Base-by-base conservation (phyloP, 2,797 vertebrate species). In the Pterois miles region DNA sequence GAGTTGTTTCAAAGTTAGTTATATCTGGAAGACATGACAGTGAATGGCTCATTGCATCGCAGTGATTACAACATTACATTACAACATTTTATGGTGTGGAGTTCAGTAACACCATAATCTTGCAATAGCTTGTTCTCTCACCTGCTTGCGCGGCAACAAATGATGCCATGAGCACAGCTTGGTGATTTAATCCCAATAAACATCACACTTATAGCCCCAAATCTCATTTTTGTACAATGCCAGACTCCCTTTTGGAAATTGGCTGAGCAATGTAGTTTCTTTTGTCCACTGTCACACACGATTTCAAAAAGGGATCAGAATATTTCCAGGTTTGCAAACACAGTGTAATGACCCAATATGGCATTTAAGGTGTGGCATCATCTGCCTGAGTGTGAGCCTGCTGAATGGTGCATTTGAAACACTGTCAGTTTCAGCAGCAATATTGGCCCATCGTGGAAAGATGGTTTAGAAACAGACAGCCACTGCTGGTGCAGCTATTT, bases 161-260 rank as follows among this genome's bases (percentile, higher is more conserved):
- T 63, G 12, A 40, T 50, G 8, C 29, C 56, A 62, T 66, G 23
- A 36, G 27, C 23, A 27, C 48, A 31, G 12, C n/a, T 70, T 23
- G 22, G 20, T 60, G 65, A 65, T 62, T 60, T 60, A 38, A 48
- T 69, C 71, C 22, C 43, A 22, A 14, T 60, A 6, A 78, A 58
- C 50, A 68, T 66, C 67, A 31, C 40, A 68, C 53, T 69, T 64
- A 22, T 11, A n/a, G n/a, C 53, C 46, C 27, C 1, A 54, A 71
- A 65, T 69, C 59, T 48, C 8, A 48, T 59, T 80, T 58, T 22
- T 46, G 27, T 18, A 10, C 46, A 50, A 50, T 8, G 66, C 67
- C 56, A 76, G 50, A 76, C 53, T 58, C 50, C 34, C 52, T 36
- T 56, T 36, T 52, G 22, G 33, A 65, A 74, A 69, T 27, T 74